Conservation (phyloP, 2,888 invertebrate species). For the Megamerina dolium region DNA sequence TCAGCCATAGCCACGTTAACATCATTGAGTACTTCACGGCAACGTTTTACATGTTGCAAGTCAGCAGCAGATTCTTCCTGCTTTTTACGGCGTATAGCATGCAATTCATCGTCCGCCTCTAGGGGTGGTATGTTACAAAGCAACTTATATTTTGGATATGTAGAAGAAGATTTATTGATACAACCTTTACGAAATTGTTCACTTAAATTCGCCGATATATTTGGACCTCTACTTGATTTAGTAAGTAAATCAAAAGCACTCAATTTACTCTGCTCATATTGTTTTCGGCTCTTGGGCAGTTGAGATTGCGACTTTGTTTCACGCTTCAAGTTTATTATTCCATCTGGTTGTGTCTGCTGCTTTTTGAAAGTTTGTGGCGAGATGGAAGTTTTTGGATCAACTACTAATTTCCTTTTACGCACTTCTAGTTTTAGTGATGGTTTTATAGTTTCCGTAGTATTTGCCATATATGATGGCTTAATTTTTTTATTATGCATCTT, state of each 20-base stretch:
- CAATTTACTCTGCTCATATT: conserved; percentile 24
- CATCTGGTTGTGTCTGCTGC: conserved; percentile 16
- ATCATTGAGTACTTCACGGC: too few relatives aligned
- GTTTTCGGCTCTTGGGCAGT: conserved; percentile 25
- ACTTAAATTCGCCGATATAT: conserved; percentile 20
- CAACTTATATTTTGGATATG: conserved; percentile 23
- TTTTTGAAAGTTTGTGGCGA: conserved; percentile 20
- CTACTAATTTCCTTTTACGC: conserved; percentile 30
- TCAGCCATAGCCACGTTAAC: too few relatives aligned
- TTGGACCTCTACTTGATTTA: conserved; percentile 19
- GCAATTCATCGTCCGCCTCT: too few relatives aligned
- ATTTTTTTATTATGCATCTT: conserved; percentile 3
- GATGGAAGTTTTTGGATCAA: conserved; percentile 30
- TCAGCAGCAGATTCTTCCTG: too few relatives aligned
- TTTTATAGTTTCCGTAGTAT: conserved; percentile 21
- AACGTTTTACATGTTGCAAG: too few relatives aligned
- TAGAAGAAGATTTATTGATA: conserved; percentile 24
- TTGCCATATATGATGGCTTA: conserved; percentile 19
- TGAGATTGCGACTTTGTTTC: conserved; percentile 1
- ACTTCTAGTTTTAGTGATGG: conserved; percentile 26
- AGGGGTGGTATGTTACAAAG: conserved; percentile 19
- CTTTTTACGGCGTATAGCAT: too few relatives aligned
- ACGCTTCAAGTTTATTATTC: not conserved
- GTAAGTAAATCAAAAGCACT: conserved; percentile 41
- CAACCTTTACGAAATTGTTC: conserved; percentile 26